These are phyloP conservation scores for Heloderma charlesbogerti DNA, from an alignment of 2,113 vertebrate genomes.

Conservation along the genomic window DNA sequence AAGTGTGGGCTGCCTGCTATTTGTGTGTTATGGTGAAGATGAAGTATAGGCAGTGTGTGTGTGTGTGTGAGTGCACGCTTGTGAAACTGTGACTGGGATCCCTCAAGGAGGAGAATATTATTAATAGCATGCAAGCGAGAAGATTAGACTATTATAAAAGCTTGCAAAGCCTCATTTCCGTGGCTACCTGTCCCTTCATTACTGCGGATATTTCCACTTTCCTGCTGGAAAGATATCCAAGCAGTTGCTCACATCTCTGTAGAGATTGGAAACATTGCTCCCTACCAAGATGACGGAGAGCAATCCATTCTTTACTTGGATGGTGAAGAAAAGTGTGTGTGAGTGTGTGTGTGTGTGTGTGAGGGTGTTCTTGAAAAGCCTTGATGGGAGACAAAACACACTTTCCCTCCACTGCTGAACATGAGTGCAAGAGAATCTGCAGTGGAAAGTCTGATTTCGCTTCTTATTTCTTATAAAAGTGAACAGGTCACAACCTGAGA, in stretches of 20 bases:
- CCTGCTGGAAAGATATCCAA: not conserved
- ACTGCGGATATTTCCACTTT: not conserved
- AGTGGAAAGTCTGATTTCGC: not conserved
- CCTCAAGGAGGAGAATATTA: not conserved
- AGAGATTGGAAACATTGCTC: not conserved
- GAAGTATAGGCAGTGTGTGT: rapidly evolving
- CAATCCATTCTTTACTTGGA: not conserved
- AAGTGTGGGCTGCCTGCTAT: not conserved
- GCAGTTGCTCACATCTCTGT: not conserved
- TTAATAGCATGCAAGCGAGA: not conserved
- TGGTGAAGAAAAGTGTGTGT: not conserved
- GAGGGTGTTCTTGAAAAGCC: not conserved
- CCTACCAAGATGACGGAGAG: not conserved
- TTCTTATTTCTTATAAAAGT: not conserved
- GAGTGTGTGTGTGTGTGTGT: no score
- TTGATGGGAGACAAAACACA: not conserved
- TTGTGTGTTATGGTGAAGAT: rapidly evolving
- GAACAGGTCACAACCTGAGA: not conserved
- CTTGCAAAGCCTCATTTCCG: not conserved
- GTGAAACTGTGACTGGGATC: not conserved
- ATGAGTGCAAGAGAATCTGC: not conserved
- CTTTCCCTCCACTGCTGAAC: not conserved
- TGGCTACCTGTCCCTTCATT: not conserved
- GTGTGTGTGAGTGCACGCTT: not conserved
- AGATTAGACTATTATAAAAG: not conserved